Evolutionary conservation across 1,140 invertebrate species (phyloP).

Genomic region (Drosophila mauritiana): DNA sequence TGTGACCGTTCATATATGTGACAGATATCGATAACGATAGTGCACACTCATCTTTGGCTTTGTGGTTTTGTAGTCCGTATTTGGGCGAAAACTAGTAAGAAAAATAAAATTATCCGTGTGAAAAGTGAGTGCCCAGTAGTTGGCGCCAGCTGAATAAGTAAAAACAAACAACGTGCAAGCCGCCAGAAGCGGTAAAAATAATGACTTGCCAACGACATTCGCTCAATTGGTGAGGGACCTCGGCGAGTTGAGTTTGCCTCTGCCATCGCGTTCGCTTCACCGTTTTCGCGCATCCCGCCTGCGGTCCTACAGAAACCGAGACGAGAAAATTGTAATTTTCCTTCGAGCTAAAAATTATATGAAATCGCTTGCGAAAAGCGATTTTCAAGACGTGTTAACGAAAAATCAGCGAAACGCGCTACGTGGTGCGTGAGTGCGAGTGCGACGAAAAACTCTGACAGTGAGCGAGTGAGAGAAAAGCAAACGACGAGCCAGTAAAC

Average conservation of each 20-base stretch:
- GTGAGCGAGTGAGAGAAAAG: conserved; percentile 29
- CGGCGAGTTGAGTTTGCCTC: conserved; percentile 41
- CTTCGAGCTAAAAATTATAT: conserved; percentile 33
- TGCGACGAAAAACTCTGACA: conserved; percentile 10
- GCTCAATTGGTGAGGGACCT: conserved; percentile 14
- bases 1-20: not conserved
- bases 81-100: conserved; percentile 21
- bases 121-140: not conserved
- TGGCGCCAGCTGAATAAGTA: conserved; percentile 4
- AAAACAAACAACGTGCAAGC: not conserved
- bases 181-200: conserved; percentile 3
- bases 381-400: conserved; percentile 6
- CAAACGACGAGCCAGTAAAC: conserved; percentile 56
- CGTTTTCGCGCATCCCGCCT: conserved; percentile 33
- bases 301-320: conserved; percentile 42
- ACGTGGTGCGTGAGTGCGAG: conserved; percentile 31
- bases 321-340: conserved; percentile 46
- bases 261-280: conserved; percentile 25
- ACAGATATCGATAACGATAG: conserved; percentile 17
- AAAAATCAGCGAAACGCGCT: conserved; percentile 25
- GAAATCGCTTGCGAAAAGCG: conserved; percentile 6
- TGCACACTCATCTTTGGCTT: conserved; percentile 18
- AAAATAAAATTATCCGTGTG: conserved; percentile 12
- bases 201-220: conserved; percentile 18
- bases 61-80: conserved; percentile 11